Conservation (phyloP, 2,113 vertebrate species). For the Diphyllodes magnificus region DNA sequence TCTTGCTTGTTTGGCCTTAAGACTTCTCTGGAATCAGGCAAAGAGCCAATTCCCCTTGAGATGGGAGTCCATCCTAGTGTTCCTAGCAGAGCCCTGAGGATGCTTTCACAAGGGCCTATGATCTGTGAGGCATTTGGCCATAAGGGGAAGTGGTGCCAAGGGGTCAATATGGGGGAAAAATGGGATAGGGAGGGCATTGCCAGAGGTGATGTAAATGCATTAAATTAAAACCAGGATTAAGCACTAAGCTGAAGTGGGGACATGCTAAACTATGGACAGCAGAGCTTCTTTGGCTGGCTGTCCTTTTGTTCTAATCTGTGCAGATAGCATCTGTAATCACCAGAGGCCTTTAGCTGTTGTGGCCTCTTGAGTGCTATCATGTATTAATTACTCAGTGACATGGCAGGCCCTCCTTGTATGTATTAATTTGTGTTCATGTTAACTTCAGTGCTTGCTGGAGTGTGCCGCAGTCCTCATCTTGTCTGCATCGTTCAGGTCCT, state of each 20-base stretch:
- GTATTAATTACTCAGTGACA: neutral
- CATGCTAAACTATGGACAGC: constrained; percentile 1
- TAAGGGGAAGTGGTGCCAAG: constrained; percentile 33
- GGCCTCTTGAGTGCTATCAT: neutral
- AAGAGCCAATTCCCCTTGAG: neutral
- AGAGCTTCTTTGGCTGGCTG: constrained; percentile 32
- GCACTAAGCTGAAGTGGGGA: constrained; percentile 14
- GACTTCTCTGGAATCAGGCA: neutral
- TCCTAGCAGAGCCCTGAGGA: neutral
- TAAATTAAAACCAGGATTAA: constrained; percentile 58
- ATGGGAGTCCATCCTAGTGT: neutral
- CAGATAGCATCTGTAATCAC: neutral
- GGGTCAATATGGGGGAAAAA: neutral
- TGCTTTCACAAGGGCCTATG: neutral
- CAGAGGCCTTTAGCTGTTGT: neutral
- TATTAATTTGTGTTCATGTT: neutral
- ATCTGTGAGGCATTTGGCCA: neutral
- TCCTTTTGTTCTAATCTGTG: constrained; percentile 15
- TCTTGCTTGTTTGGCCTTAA: neutral
- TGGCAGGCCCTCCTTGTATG: neutral
- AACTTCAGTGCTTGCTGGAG: neutral
- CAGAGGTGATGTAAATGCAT: constrained; percentile 44
- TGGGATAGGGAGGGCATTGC: neutral
- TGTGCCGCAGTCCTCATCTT: neutral
- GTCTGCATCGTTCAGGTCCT: neutral